Evolutionary conservation across 2,113 vertebrate genomes (phyloP).

Genomic region (Oreochromis tanganicae): DNA sequence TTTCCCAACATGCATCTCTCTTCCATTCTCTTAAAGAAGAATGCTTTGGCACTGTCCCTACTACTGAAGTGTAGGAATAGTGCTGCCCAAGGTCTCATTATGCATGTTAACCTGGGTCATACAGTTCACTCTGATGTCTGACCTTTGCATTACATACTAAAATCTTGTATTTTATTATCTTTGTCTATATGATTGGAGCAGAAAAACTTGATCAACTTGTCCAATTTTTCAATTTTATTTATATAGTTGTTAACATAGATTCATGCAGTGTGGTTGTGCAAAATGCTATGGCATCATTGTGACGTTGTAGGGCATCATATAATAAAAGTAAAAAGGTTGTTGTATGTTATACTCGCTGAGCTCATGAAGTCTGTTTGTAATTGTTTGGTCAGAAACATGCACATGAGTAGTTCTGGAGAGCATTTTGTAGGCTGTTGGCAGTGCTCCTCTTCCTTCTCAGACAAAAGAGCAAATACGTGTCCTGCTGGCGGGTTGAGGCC

Average conservation of each 20-base stretch:
- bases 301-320: background rate
- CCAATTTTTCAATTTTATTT: background rate
- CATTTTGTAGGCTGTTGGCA: background rate
- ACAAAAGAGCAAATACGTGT: background rate
- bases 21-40: background rate
- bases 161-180: background rate
- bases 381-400: background rate
- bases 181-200: background rate
- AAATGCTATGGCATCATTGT: background rate
- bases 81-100: background rate
- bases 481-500: rapidly evolving
- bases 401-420: background rate
- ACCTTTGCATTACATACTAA: background rate
- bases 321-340: background rate
- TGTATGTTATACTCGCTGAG: background rate
- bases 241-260: background rate
- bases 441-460: background rate
- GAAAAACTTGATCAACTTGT: background rate
- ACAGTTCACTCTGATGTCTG: background rate
- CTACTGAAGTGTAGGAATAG: background rate
- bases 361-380: background rate
- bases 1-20: background rate
- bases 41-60: background rate
- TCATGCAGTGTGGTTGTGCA: background rate
- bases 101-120: background rate